phyloP scores from a whole-genome alignment of 2,888 invertebrate species.

The Stictocephala bisonia region DNA sequence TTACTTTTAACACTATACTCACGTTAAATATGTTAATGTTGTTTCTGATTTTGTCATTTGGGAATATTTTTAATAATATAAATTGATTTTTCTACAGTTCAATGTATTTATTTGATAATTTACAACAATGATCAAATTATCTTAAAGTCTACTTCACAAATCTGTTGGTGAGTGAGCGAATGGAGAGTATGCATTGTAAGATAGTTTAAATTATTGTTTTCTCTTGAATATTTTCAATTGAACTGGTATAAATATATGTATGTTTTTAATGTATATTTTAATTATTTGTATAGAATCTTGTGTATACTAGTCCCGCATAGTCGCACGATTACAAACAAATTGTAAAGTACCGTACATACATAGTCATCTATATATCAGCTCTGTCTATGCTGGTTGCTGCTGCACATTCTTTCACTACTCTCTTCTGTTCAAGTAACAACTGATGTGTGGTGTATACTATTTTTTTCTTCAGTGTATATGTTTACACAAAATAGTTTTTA shows the following conservation, averaged over 20 bases:
- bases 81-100: too few species aligned
- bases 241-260: slow-evolving; percentile 42
- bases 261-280: slow-evolving; percentile 45
- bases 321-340: slow-evolving; percentile 42
- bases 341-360: slow-evolving; percentile 33
- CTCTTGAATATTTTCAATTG: slow-evolving; percentile 37
- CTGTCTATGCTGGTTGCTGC: background rate
- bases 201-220: slow-evolving; percentile 38
- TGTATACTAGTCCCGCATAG: slow-evolving; percentile 47
- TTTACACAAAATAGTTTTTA: slow-evolving; percentile 29
- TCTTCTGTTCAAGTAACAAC: slow-evolving; percentile 1
- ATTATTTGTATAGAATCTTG: slow-evolving; percentile 47
- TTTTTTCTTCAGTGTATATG: slow-evolving; percentile 10
- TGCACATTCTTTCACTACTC: background rate
- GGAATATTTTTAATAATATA: too few species aligned
- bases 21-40: too few species aligned
- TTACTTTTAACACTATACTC: too few species aligned
- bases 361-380: slow-evolving; percentile 23
- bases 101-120: too few species aligned
- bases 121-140: slow-evolving; percentile 39
- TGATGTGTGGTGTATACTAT: background rate
- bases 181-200: slow-evolving; percentile 35
- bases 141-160: background rate
- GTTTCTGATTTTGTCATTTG: too few species aligned
- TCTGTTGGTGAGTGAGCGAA: slow-evolving; percentile 1